Percentiles rank a stretch among this genome's conserved stretches.
Conservation (phyloP, 2,888 invertebrate species). For the Coecobrya sp. region DNA sequence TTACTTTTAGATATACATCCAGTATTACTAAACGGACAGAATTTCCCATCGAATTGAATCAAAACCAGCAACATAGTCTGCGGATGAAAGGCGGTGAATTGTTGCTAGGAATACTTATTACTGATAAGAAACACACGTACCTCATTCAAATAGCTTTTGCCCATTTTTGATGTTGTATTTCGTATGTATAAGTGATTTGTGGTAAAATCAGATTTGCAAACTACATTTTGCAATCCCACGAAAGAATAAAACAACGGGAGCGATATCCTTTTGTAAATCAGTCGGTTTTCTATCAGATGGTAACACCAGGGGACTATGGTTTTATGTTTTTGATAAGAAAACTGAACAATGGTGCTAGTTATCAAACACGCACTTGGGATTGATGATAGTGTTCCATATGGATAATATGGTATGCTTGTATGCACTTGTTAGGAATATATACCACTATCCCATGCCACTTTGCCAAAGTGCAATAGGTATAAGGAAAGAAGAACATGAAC, state of each 20-base stretch:
- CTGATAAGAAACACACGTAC: not conserved
- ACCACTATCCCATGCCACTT: not conserved
- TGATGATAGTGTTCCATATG: not conserved
- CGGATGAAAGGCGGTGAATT: not conserved
- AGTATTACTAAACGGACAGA: not conserved
- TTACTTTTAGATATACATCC: not conserved
- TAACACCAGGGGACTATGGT: not conserved
- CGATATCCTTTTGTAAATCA: not conserved
- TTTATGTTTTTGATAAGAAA: slow-evolving; percentile 38
- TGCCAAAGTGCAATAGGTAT: not conserved
- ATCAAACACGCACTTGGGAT: slow-evolving; percentile 36
- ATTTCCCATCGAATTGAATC: not conserved
- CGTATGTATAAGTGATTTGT: slow-evolving; percentile 22
- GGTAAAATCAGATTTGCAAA: slow-evolving; percentile 21
- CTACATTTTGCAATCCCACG: not conserved
- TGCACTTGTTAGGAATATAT: too few relatives aligned
- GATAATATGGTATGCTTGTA: not conserved
- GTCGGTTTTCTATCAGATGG: slow-evolving; percentile 2
- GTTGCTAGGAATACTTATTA: not conserved
- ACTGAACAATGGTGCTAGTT: not conserved
- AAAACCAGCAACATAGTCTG: not conserved
- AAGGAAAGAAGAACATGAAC: not conserved
- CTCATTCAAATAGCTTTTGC: not conserved
- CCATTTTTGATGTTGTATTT: not conserved
- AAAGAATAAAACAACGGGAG: not conserved